Evolutionary conservation across 2,797 vertebrate genomes (phyloP).

Genomic region (Coreius guichenoti): DNA sequence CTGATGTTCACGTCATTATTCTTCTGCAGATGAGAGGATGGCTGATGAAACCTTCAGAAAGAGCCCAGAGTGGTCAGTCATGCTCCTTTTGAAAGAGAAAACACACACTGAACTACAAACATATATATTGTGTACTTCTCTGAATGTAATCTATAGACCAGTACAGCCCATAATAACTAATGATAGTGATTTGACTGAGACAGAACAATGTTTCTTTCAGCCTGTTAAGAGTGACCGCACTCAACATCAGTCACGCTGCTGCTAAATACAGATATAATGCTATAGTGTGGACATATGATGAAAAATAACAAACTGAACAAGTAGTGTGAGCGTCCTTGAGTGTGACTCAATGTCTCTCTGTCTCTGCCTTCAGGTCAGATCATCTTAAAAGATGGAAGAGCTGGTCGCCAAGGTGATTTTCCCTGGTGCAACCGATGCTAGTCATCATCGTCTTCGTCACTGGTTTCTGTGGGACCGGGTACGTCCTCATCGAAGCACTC

Average conservation of each 20-base stretch:
- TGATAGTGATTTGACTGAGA: background rate
- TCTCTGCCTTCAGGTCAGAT: conserved; percentile 1
- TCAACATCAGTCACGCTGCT: background rate
- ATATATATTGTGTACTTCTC: background rate
- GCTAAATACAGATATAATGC: background rate
- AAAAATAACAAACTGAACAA: background rate
- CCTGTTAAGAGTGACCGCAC: background rate
- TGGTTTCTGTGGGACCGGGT: conserved; percentile 73
- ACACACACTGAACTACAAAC: background rate
- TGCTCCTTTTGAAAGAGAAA: background rate
- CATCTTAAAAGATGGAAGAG: background rate
- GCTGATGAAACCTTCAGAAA: background rate
- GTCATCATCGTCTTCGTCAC: conserved; percentile 90
- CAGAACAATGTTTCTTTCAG: background rate
- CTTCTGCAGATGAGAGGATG: background rate
- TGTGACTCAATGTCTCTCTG: background rate
- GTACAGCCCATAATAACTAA: background rate
- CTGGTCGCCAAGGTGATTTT: background rate
- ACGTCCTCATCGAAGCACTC: conserved; percentile 85
- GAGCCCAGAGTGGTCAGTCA: background rate
- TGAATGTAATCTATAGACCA: background rate
- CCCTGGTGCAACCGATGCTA: conserved; percentile 67
- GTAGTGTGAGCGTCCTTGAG: background rate
- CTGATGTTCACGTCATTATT: background rate
- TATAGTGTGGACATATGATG: background rate